These are phyloP conservation scores for Caenorhabditis sp. DNA, from an alignment of 2,888 invertebrate species.

Conservation along the genomic window DNA sequence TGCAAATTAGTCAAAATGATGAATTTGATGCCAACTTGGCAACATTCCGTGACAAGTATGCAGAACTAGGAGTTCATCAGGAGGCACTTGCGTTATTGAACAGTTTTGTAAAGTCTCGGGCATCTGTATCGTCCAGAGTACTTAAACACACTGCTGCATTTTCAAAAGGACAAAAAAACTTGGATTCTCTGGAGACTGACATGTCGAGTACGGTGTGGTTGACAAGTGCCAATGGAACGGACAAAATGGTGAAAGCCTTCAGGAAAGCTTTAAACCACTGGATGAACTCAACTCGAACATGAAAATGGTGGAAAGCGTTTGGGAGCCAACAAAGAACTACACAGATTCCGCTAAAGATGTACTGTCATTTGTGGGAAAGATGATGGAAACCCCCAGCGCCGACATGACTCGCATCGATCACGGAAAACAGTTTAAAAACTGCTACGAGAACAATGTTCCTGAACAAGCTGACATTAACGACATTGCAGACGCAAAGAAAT, in stretches of 20 bases:
- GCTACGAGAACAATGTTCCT: too few species aligned
- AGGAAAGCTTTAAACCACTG: not conserved
- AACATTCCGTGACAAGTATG: too few species aligned
- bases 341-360: too few species aligned
- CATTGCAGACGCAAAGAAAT: too few species aligned
- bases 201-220: not conserved
- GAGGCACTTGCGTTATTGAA: not conserved
- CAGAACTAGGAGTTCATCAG: too few species aligned
- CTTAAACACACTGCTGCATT: not conserved
- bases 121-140: not conserved
- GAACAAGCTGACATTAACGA: too few species aligned
- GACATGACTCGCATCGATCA: too few species aligned
- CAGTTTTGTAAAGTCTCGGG: not conserved
- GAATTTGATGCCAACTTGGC: too few species aligned
- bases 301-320: not conserved
- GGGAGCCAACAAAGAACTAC: not conserved
- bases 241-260: not conserved
- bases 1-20: too few species aligned
- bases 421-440: not conserved
- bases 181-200: not conserved
- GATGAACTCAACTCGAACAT: not conserved
- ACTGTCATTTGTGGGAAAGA: too few species aligned
- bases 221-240: not conserved
- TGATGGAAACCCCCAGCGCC: too few species aligned
- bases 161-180: not conserved